A percentile compares a stretch with the other conserved stretches of the same genome.
Conservation (phyloP, 2,113 vertebrate genomes). For the Neolamprologus caudopunctatus region DNA sequence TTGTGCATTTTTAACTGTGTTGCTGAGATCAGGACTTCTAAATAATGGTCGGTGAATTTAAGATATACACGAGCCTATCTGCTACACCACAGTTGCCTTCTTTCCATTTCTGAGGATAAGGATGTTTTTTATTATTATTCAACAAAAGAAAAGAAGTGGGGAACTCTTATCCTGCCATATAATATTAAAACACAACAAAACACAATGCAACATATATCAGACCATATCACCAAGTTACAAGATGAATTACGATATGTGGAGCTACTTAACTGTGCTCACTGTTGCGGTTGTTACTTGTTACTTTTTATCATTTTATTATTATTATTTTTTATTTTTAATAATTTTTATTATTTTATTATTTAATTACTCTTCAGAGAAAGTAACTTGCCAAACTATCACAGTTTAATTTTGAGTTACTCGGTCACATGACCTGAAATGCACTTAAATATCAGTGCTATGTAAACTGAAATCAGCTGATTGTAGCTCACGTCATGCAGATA, state of each 20-base stretch:
- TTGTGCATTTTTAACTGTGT: background rate
- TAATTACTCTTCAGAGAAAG: background rate
- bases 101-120: background rate
- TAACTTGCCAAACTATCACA: background rate
- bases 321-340: background rate
- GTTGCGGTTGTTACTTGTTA: background rate
- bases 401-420: background rate
- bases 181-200: background rate
- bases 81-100: background rate
- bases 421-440: background rate
- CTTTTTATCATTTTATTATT: background rate
- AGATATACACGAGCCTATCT: background rate
- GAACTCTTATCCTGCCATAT: fast-evolving
- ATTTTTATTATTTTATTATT: background rate
- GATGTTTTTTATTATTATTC: background rate
- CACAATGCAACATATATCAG: background rate
- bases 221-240: background rate
- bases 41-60: background rate
- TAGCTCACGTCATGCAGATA: background rate
- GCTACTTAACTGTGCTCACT: background rate
- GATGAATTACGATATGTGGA: background rate
- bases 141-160: background rate
- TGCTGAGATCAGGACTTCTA: background rate
- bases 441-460: background rate
- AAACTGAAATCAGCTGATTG: background rate